Evolutionary conservation across 2,888 invertebrate genomes (phyloP).

Genomic region (Lymantria monacha): DNA sequence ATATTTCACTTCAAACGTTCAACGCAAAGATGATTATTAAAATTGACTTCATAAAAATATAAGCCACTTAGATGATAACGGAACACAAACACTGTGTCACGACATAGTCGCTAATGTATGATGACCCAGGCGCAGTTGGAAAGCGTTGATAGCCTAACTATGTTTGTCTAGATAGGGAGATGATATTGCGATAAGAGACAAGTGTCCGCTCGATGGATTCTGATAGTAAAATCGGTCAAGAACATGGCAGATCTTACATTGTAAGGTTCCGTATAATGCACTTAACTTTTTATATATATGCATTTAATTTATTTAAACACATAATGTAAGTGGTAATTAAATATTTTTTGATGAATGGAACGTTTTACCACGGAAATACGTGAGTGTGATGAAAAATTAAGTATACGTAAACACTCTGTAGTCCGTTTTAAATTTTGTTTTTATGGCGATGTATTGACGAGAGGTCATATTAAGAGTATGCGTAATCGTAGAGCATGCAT

Average conservation of each 20-base stretch:
- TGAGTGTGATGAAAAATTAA: too few relatives aligned
- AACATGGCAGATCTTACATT: constrained; percentile 2
- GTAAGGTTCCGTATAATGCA: background rate
- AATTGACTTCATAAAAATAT: constrained; percentile 7
- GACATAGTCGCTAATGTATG: background rate
- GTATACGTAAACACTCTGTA: too few relatives aligned
- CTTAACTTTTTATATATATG: too few relatives aligned
- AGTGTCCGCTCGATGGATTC: constrained; percentile 24
- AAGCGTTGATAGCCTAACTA: constrained; percentile 11
- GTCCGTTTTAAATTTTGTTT: too few relatives aligned
- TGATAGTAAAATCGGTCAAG: constrained; percentile 33
- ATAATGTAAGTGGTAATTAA: too few relatives aligned
- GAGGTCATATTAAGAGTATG: too few relatives aligned
- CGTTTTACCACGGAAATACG: too few relatives aligned
- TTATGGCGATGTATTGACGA: too few relatives aligned
- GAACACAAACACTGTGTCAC: constrained; percentile 14
- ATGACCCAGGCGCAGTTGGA: constrained; percentile 22
- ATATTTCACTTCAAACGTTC: constrained; percentile 1
- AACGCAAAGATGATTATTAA: constrained; percentile 9
- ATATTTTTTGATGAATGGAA: too few relatives aligned
- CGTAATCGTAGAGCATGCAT: too few relatives aligned
- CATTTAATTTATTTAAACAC: too few relatives aligned
- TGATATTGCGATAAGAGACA: constrained; percentile 34
- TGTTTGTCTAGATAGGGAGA: constrained; percentile 35
- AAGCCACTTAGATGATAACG: constrained; percentile 7